These are phyloP conservation scores for Ictalurus punctatus DNA, from an alignment of 2,113 vertebrate species.

Conservation along the genomic window DNA sequence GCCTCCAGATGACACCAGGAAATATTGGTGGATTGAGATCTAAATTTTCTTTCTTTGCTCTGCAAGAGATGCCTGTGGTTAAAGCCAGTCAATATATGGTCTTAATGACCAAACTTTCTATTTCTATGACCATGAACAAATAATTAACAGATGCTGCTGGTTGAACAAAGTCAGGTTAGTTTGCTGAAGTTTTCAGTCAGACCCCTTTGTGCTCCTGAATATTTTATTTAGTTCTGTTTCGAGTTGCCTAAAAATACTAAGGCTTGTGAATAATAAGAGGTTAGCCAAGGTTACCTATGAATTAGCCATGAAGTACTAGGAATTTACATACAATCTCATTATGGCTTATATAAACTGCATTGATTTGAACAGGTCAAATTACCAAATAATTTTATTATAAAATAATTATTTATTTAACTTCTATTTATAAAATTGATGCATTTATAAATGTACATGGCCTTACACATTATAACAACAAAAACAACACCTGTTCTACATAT, in stretches of 20 bases:
- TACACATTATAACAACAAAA: too few species aligned
- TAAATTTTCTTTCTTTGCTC: constrained; percentile 6
- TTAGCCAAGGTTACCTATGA: too few species aligned
- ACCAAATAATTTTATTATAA: background rate
- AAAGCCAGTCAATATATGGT: constrained; percentile 15
- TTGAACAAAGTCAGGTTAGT: constrained; percentile 35
- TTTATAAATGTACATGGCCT: too few species aligned
- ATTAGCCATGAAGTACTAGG: too few species aligned
- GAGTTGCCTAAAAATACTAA: too few species aligned
- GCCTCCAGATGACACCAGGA: constrained; percentile 14
- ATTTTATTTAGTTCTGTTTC: background rate
- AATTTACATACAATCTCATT: too few species aligned
- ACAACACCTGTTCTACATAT: background rate
- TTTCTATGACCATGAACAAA: constrained; percentile 42
- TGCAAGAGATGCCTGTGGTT: constrained; percentile 1
- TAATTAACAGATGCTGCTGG: constrained; percentile 55
- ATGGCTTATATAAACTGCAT: background rate
- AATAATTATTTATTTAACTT: background rate
- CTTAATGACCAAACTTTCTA: constrained; percentile 18
- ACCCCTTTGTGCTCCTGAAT: constrained; percentile 1
- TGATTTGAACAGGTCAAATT: background rate
- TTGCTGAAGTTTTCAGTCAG: constrained; percentile 38
- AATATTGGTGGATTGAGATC: constrained; percentile 3
- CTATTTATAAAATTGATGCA: background rate
- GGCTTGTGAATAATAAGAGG: background rate